Base-by-base conservation (phyloP, 53 echinoderm and acorn worm species). In the Paracentrotus lividus region DNA sequence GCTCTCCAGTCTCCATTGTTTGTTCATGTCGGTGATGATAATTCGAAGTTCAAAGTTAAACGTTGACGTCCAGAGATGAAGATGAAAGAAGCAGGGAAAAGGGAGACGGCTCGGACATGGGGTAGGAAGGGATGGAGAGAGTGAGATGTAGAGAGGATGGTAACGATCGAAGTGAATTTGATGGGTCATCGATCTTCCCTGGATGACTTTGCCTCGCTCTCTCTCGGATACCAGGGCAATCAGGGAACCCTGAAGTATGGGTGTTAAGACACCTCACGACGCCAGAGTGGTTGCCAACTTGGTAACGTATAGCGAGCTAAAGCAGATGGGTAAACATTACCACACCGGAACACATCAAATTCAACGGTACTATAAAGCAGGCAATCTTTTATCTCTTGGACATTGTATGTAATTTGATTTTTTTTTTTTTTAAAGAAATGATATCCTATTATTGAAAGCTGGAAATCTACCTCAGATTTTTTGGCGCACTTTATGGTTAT, bases 101-200 rank as follows among this genome's bases (percentile, higher is more conserved):
- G 13, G 89, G 27, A 89, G 33, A 44, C 42, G 42, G 89, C n/a
- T n/a, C n/a, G n/a, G n/a, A n/a, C n/a, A n/a, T n/a, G n/a, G n/a
- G n/a, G n/a, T n/a, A 33, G 66, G 44, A 34, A 38, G 64, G 36
- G 59, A 55, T 51, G 20, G 88, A 55, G 57, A n/a, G 59, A 58
- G 60, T 27, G 89, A 58, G 42, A 13, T 89, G 89, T 10, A 66
- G 44, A 89, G 89, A 89, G 60, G 64, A 89, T 42, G 60, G 89
- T 4, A 44, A 89, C 89, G 64, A 89, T 61, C 89, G 89, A 89
- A 89, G 64, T 44, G 89, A 89, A 89, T 61, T 64, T 89, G 89
- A 89, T 89, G 89, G 89, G 89, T 89, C 89, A 89, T 89, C 89
- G 89, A 89, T 89, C 89, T 89, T 89, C 89, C n/a, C 89, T 38